These are phyloP conservation scores for Agrochola litura DNA, from an alignment of 2,888 invertebrate genomes.

Conservation along the genomic window DNA sequence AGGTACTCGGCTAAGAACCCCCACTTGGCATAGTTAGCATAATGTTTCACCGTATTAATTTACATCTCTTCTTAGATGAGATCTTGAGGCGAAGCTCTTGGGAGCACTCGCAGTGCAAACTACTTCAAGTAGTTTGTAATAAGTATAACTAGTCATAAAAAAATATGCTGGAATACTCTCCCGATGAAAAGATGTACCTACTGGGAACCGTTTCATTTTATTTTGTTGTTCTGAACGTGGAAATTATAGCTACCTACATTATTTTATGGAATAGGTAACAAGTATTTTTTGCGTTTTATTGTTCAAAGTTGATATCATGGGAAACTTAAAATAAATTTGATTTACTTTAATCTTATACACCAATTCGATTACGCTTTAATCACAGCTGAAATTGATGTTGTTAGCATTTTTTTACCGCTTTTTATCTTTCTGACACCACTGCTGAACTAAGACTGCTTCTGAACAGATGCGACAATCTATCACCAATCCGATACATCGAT, in stretches of 20 bases:
- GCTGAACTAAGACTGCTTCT: no score
- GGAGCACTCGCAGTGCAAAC: conserved; percentile 45
- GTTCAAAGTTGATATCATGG: neutral
- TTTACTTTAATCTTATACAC: neutral
- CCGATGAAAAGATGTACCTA: conserved; percentile 17
- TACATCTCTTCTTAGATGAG: conserved; percentile 52
- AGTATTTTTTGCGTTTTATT: neutral
- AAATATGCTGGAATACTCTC: conserved; percentile 26
- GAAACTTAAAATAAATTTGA: neutral
- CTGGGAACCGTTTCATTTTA: conserved; percentile 27
- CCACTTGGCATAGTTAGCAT: conserved; percentile 54
- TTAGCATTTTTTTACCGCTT: no score
- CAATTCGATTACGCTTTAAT: conserved; percentile 2
- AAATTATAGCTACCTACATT: conserved; percentile 4
- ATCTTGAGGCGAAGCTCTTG: conserved; percentile 47
- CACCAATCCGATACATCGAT: neutral
- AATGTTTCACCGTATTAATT: conserved; percentile 58
- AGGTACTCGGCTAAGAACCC: conserved; percentile 30
- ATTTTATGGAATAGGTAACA: neutral
- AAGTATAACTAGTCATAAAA: conserved; percentile 40
- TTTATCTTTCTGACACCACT: no score
- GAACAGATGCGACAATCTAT: no score
- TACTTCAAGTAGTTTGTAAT: conserved; percentile 50
- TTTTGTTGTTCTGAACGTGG: conserved; percentile 9
- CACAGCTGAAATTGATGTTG: neutral